Evolutionary conservation across 2,888 invertebrate genomes (phyloP), one percentile per base, ranked within the genome.

Genomic region (Oligia strigilis): DNA sequence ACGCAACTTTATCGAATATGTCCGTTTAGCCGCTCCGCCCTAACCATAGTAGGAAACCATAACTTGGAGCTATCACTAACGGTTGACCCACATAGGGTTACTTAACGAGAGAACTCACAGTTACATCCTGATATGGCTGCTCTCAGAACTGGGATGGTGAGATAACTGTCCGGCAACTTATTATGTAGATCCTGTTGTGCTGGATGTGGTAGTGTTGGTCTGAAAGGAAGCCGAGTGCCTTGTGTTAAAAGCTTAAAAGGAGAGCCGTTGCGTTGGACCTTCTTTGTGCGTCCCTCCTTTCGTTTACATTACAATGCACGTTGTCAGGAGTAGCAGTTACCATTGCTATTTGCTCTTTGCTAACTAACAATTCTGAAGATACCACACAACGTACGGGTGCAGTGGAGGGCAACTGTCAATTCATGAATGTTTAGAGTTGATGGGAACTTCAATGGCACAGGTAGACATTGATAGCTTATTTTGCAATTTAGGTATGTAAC

Each of bases 61-160:
- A 90, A 89, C 85, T 89, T 79, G 77, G 75, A 80, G 82, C 87
- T 93, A 93, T 94, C 92, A 83, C 87, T 95, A 96, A 95, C 96
- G 96, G 95, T 93, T 95, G 95, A 95, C 96, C 96, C 88, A 96
- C 92, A 93, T 95, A 85, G 88, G 81, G 89, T 92, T 92, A 92
- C 91, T 91, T 92, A 93, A 93, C 94, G 90, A 92, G 93, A 91
- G 78, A 91, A 85, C 91, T 90, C 92, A 94, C 95, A 94, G 95
- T 95, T 94, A 94, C 91, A 91, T 92, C 95, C 95, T 94, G 96
- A 95, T 96, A 95, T 94, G 95, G 95, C 81, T 86, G 79, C 94
- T 95, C 95, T 94, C 91, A 93, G 96, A 96, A 95, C 93, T 92
- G 87, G 92, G 95, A 94, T 94, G 94, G 92, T 90, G 91, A 94